Base-by-base conservation (phyloP, 2,113 vertebrate genomes). In the Daboia siamensis region DNA sequence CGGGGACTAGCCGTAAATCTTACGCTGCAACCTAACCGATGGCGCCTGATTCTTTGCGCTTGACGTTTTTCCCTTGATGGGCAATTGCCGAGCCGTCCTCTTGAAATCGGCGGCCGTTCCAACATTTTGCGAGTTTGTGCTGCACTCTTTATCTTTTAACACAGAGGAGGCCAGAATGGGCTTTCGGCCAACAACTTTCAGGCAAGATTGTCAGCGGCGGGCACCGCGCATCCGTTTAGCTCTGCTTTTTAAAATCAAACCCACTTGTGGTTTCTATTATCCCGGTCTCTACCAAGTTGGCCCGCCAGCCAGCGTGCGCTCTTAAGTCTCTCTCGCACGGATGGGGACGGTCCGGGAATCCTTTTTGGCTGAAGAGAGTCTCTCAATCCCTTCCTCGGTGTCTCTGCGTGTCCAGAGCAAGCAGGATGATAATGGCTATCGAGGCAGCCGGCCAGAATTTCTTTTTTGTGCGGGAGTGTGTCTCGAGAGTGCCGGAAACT, bases 371-470 rank as follows among this genome's bases (percentile, higher is more conserved):
- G 88, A 26, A 86, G 24, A 90, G 11, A 2, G 15, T 23, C 80
- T 90, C 29, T 61, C 55, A 11, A 44, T 51, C 48, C 12, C 74
- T 90, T 39, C 44, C 88, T 90, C 90, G 54, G 88, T 23, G 39
- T 59, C 74, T 86, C 92, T 92, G 69, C 74, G 8, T 11, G 39
- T 52, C 88, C 92, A 44, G 46, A 57, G 80, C 56, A 15, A 12
- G 46, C 80, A 23, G 54, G 88, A 54, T 44, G 39, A 90, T 93
- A 93, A 90, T 86, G 92, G 74, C 29, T 29, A 24, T 44, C n/a
- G 54, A 90, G 92, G 74, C 92, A 93, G 74, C 56, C 39, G 3
- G 92, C 92, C 92, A 93, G 26, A 48, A 44, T 93, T 20, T 29
- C 88, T 90, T 90, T 51, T 69, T 69, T 69, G 12, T 64, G 48